Base-by-base conservation (phyloP, 1,140 invertebrate species). In the Bilobella aurantiaca region DNA sequence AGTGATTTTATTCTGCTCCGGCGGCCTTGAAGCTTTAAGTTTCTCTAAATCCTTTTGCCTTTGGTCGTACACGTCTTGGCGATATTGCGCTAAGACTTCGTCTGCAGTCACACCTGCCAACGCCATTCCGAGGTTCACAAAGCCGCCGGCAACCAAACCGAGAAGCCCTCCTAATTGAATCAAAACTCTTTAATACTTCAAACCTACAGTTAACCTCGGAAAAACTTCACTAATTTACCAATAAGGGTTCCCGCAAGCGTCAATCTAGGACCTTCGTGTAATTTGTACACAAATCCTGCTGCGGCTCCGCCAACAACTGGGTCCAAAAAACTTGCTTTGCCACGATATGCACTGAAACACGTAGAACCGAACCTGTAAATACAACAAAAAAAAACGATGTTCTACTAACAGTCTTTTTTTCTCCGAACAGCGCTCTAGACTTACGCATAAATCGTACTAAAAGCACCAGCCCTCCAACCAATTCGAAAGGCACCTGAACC, bases 401-500 rank as follows among this genome's bases (percentile, higher is more conserved):
- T 12, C n/a, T n/a, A 42, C 18, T 42, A 42, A 42, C 8, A 8
- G 18, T 42, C 18, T 42, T 18, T 18, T 8, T 42, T 42, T 18
- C 18, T 12, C 34, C 8, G 18, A n/a, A 47, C 3, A 62, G 18
- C 5, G 23, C 5, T 23, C 14, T 12, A 18, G 14, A 27, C 77
- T 80, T 79, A 86, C 84, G 83, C 81, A 77, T 85, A 89, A 1
- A 81, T 75, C 5, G 80, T 80, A 63, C 81, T 81, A 71, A 89
- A 89, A 1, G 82, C 66, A 1, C 78, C 80, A 37, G 87, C 68
- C 72, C 83, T 81, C 81, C 80, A 84, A 18, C 82, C 84, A 80
- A 84, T 85, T 73, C 79, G 80, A 8, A 77, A 79, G n/a, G 82
- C 86, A n/a, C 86, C 87, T 77, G 81, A 86, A 3, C 80, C 79